Percentiles rank a stretch among this genome's conserved stretches.
These are phyloP conservation scores for Probosciger aterrimus DNA, from an alignment of 2,113 vertebrate species.

Conservation along the genomic window DNA sequence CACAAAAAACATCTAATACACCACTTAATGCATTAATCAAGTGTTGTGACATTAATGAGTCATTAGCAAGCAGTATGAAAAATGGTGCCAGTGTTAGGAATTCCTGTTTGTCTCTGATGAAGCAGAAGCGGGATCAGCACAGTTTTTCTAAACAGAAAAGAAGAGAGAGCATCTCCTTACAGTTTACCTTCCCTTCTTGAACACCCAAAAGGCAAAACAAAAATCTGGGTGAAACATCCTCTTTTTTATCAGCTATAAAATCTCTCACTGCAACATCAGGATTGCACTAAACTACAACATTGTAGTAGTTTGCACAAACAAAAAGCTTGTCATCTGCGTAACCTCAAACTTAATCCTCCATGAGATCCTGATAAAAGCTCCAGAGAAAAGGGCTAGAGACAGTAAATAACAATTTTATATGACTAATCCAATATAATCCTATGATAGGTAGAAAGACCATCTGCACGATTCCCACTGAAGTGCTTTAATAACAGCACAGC, in stretches of 20 bases:
- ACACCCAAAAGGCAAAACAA: neutral
- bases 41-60: neutral
- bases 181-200: neutral
- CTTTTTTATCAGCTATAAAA: neutral
- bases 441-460: constrained; percentile 23
- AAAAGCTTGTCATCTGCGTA: neutral
- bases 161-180: neutral
- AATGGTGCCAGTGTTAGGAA: neutral
- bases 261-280: neutral
- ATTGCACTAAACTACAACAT: neutral
- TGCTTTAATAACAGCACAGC: constrained; percentile 6
- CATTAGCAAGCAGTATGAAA: neutral
- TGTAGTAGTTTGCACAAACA: neutral
- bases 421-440: constrained; percentile 57
- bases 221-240: neutral
- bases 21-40: neutral
- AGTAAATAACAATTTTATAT: constrained; percentile 49
- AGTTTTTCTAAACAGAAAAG: neutral
- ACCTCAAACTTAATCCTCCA: neutral
- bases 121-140: neutral
- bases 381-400: neutral
- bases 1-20: neutral
- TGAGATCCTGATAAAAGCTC: neutral
- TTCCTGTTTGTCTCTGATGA: neutral
- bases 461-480: neutral